phyloP scores from a whole-genome alignment of 1,140 invertebrate genomes.

The Calephelis virginiensis region DNA sequence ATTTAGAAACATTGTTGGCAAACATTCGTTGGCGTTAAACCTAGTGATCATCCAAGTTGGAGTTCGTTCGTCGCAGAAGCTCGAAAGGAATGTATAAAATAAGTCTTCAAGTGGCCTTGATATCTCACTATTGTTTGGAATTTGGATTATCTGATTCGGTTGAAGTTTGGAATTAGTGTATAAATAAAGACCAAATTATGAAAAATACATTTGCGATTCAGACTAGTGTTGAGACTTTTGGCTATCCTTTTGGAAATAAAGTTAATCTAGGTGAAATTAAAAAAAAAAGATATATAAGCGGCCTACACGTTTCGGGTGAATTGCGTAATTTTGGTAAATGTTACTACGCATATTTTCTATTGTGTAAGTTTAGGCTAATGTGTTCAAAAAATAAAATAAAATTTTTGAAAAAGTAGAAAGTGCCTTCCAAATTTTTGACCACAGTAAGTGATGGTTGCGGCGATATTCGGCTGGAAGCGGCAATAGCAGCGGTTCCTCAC shows the following conservation, averaged over 20 bases:
- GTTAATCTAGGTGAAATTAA: conserved; percentile 63
- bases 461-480: conserved; percentile 54
- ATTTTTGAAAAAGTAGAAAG: conserved; percentile 76
- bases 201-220: conserved; percentile 69
- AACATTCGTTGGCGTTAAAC: conserved; percentile 53
- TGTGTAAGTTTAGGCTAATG: conserved; percentile 78
- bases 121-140: conserved; percentile 73
- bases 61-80: conserved; percentile 52
- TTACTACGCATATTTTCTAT: conserved; percentile 78
- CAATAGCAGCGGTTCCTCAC: conserved; percentile 34
- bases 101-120: conserved; percentile 77
- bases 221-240: conserved; percentile 74
- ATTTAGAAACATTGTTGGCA: conserved; percentile 66
- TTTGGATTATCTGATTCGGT: conserved; percentile 70
- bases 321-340: conserved; percentile 77
- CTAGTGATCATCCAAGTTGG: conserved; percentile 35
- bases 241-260: conserved; percentile 75
- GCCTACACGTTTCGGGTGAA: conserved; percentile 74
- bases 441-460: conserved; percentile 75
- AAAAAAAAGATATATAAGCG: conserved; percentile 66
- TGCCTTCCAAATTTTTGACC: conserved; percentile 78
- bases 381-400: conserved; percentile 75
- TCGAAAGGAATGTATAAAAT: conserved; percentile 58
- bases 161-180: conserved; percentile 73
- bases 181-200: conserved; percentile 75